phyloP scores from a whole-genome alignment of 2,888 invertebrate species.

The Drosophila mettleri region DNA sequence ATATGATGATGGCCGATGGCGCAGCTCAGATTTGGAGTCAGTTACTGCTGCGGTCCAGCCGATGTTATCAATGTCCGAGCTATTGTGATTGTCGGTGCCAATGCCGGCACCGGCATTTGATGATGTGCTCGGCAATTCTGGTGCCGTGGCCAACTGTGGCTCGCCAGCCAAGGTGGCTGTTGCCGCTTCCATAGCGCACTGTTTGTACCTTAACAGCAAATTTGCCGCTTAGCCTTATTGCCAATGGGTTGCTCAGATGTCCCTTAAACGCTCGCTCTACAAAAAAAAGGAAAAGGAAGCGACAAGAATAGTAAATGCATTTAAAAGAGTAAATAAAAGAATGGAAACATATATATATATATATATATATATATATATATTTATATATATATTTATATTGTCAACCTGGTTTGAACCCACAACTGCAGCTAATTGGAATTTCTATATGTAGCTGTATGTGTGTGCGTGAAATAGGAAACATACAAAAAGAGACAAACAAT shows the following conservation, averaged over 20 bases:
- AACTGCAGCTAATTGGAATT: conserved; percentile 37
- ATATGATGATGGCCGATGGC: conserved; percentile 67
- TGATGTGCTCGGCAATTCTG: conserved; percentile 59
- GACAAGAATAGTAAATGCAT: background rate
- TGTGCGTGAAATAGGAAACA: conserved; percentile 22
- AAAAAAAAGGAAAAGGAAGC: background rate
- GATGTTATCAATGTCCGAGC: conserved; percentile 44
- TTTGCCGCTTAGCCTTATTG: background rate
- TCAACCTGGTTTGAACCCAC: conserved; percentile 19
- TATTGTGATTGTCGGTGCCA: background rate
- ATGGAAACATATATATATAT: too few species aligned
- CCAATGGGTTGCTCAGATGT: background rate
- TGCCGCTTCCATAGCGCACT: conserved; percentile 56
- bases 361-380: too few species aligned
- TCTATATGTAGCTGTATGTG: background rate
- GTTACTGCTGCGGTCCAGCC: conserved; percentile 34
- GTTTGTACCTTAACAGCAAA: background rate
- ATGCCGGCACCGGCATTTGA: background rate
- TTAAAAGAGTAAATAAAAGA: too few species aligned
- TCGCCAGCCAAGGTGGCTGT: conserved; percentile 46
- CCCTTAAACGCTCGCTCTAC: conserved; percentile 1
- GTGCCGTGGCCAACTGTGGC: conserved; percentile 44
- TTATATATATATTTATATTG: too few species aligned
- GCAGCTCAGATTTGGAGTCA: conserved; percentile 46
- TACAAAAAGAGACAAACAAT: conserved; percentile 29